Evolutionary conservation across 2,797 vertebrate genomes (phyloP).

Genomic region (Cossypha heuglini): DNA sequence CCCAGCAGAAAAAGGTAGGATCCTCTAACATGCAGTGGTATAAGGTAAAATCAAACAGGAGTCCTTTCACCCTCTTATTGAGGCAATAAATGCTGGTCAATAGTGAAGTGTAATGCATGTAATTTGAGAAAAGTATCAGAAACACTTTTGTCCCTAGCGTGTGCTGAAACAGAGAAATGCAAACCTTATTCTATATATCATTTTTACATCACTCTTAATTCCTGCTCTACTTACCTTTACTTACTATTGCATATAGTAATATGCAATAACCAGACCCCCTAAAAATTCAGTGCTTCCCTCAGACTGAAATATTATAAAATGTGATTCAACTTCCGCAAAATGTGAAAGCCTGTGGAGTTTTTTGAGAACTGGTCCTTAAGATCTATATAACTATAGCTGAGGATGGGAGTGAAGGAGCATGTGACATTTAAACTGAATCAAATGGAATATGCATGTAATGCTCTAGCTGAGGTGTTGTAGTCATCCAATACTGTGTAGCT

Average conservation of each 20-base stretch:
- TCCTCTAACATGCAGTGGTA: rapidly evolving
- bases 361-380: background rate
- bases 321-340: background rate
- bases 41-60: background rate
- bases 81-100: background rate
- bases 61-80: background rate
- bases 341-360: rapidly evolving
- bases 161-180: background rate
- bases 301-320: background rate
- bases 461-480: background rate
- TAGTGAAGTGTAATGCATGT: background rate
- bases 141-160: background rate
- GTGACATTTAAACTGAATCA: background rate
- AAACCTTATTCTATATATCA: background rate
- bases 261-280: background rate
- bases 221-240: background rate
- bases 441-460: background rate
- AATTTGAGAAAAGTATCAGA: background rate
- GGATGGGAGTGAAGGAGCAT: background rate
- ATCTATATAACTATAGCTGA: background rate
- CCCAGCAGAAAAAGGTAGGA: background rate
- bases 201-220: background rate
- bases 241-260: no score
- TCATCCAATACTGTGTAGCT: background rate
- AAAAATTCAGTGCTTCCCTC: background rate